A percentile compares a stretch with the other conserved stretches of the same genome.
Evolutionary conservation across 2,797 vertebrate species (phyloP).

Genomic region (Lithobates sylvaticus): DNA sequence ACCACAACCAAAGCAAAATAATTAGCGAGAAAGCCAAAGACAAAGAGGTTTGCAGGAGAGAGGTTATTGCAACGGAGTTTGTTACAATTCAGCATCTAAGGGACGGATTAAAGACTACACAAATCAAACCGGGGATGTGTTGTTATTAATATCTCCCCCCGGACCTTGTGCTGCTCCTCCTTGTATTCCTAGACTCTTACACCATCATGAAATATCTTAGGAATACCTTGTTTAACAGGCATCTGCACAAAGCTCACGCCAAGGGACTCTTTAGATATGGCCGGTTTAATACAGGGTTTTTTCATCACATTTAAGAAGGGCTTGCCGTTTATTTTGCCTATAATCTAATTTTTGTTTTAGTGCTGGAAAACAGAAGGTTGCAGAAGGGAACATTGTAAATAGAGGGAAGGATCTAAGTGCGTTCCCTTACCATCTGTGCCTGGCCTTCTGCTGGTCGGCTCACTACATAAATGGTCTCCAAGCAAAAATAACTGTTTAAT

Average conservation of each 20-base stretch:
- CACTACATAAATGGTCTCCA: slow-evolving; percentile 36
- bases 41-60: slow-evolving; percentile 19
- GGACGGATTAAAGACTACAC: slow-evolving; percentile 35
- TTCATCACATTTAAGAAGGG: slow-evolving; percentile 8
- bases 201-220: slow-evolving; percentile 19
- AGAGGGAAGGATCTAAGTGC: slow-evolving; percentile 16
- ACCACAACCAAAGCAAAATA: slow-evolving; percentile 46
- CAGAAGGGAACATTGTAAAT: slow-evolving; percentile 20
- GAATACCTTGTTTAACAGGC: background rate
- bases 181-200: slow-evolving; percentile 7
- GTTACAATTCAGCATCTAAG: slow-evolving; percentile 44
- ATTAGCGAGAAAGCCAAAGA: slow-evolving; percentile 36
- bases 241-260: background rate
- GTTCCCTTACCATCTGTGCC: slow-evolving; percentile 51
- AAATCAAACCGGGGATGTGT: slow-evolving; percentile 20
- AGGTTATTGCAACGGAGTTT: slow-evolving; percentile 40
- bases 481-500: slow-evolving; percentile 37
- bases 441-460: slow-evolving; percentile 28
- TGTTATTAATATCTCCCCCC: slow-evolving; percentile 23
- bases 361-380: slow-evolving; percentile 40
- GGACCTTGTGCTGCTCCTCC: background rate
- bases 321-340: slow-evolving; percentile 15
- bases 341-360: slow-evolving; percentile 42
- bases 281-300: background rate
- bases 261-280: slow-evolving; percentile 15